These are phyloP conservation scores for Patiria miniata DNA, from an alignment of 35 echinoderm and acorn worm species.

Conservation along the genomic window DNA sequence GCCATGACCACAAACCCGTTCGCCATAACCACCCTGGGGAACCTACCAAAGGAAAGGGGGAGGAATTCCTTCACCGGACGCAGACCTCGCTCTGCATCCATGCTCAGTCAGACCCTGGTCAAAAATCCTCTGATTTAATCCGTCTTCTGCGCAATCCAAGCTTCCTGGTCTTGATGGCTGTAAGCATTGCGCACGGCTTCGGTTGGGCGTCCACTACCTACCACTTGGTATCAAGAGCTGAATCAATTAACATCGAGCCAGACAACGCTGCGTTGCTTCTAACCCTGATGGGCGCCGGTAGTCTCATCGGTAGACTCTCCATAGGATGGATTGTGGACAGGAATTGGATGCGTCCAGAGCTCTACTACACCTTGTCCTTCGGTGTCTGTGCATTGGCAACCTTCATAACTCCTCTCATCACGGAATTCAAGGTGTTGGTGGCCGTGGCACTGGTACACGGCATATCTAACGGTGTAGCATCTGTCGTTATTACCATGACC, in stretches of 20 bases:
- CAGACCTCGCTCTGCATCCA: not conserved
- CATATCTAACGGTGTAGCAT: not conserved
- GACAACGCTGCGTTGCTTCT: constrained; percentile 8
- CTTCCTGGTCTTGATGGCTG: constrained; percentile 17
- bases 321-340: constrained; percentile 21
- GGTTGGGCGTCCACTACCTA: constrained; percentile 19
- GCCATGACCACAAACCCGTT: too few species aligned
- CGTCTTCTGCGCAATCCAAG: not conserved
- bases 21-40: not conserved
- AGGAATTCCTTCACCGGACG: not conserved
- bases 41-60: not conserved
- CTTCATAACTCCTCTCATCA: not conserved
- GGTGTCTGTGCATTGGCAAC: not conserved
- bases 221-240: not conserved
- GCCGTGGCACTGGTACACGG: not conserved
- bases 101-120: not conserved
- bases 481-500: not conserved
- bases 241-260: not conserved
- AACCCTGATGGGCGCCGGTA: constrained; percentile 7
- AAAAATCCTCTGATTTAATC: not conserved
- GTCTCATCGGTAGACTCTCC: constrained; percentile 1
- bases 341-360: not conserved
- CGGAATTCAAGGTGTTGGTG: not conserved
- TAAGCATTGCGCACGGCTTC: constrained; percentile 20
- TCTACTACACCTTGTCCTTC: not conserved